Evolutionary conservation across 2,888 invertebrate species (phyloP), one percentile per base, ranked within the genome.

Genomic region (Adelphocoris suturalis): DNA sequence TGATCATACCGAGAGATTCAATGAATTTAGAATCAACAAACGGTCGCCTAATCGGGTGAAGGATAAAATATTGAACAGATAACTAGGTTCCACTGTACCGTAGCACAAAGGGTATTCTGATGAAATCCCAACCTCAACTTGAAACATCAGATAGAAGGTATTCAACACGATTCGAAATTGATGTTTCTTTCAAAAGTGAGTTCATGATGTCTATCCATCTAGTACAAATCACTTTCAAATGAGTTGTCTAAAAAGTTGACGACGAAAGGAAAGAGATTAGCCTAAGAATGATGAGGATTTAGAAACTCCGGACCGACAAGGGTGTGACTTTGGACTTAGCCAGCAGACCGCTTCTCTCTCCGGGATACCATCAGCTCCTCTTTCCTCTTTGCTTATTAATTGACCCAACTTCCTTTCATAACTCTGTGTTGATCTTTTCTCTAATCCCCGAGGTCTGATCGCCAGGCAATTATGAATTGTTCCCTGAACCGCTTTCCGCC

Each of bases 271-370:
- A 23, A 68, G 23, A 68, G 68, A 68, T 68, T 68, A 68, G 23
- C 12, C 27, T 12, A 27, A 61, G 61, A 61, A 68, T 68, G 68
- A 68, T 68, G 68, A 3, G 68, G 68, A 68, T 68, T 68, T n/a
- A 47, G 82, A 23, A 52, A 48, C 82, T 82, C 82, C 0, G 23
- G 19, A 48, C 27, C 23, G 47, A 13, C 52, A n/a, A 48, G 52
- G 27, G 52, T 82, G 82, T 82, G 82, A 52, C 82, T 82, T 82
- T 52, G 16, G 82, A 82, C 82, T 82, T 82, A 23, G 23, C 80
- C 37, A 37, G 28, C 80, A 7, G 16, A 81, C 81, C 81, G n/a
- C 47, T 47, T 4, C 19, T 19, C 46, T 16, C 81, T n/a, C 19
- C 23, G 0, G 12, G 23, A 23, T 11, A 68, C 27, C 16, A 52